Conservation (phyloP, 2,888 invertebrate genomes). For the Gisinianus flammeolus region DNA sequence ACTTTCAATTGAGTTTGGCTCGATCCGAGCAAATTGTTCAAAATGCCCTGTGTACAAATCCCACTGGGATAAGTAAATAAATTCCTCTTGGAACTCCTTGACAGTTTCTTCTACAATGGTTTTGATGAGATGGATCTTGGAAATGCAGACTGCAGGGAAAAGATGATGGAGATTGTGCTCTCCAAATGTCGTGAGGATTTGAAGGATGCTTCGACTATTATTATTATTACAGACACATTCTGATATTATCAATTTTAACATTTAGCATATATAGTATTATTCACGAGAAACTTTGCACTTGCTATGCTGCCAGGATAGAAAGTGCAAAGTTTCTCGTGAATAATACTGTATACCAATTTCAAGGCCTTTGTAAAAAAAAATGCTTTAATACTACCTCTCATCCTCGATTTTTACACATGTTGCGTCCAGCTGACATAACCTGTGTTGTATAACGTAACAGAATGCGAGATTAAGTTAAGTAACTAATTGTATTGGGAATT, state of each 20-base stretch:
- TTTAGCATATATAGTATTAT: too few species aligned
- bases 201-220: too few species aligned
- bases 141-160: slow-evolving; percentile 81
- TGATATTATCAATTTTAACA: too few species aligned
- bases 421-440: slow-evolving; percentile 27
- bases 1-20: slow-evolving; percentile 61
- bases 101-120: slow-evolving; percentile 71
- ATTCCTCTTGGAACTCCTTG: slow-evolving; percentile 67
- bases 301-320: too few species aligned
- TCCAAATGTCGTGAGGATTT: slow-evolving; percentile 70
- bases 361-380: too few species aligned
- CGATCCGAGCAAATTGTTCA: slow-evolving; percentile 66
- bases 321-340: too few species aligned
- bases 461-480: background rate
- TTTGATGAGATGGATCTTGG: slow-evolving; percentile 71
- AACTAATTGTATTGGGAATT: background rate
- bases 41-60: slow-evolving; percentile 73
- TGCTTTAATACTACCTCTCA: too few species aligned
- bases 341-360: too few species aligned
- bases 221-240: too few species aligned
- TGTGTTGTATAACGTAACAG: background rate
- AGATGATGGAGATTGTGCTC: slow-evolving; percentile 80
- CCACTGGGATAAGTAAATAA: slow-evolving; percentile 63
- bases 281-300: too few species aligned
- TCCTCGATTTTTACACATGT: slow-evolving; percentile 32